Conservation (phyloP, 2,888 invertebrate species). For the Erebia ligea region DNA sequence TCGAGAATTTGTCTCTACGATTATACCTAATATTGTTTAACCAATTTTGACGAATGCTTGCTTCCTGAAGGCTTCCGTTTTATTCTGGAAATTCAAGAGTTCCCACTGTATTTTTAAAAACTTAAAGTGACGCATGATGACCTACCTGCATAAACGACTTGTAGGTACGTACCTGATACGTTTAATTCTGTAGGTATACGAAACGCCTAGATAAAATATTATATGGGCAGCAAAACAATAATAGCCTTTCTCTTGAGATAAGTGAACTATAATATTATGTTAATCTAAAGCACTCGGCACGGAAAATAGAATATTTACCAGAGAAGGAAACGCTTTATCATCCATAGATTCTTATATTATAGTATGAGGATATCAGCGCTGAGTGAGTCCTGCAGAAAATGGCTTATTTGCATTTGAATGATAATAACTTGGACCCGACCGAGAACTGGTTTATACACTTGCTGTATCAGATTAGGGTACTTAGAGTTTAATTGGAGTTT, state of each 20-base stretch:
- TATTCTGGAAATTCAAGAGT: no score
- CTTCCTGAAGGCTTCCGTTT: no score
- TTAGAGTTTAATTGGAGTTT: conserved; percentile 30
- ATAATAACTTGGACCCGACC: conserved; percentile 68
- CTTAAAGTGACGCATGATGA: no score
- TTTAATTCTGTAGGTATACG: no score
- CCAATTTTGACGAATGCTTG: no score
- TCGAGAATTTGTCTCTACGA: no score
- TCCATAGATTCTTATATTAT: conserved; percentile 53
- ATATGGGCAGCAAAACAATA: background rate
- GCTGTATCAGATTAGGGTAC: conserved; percentile 37
- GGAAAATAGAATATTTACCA: conserved; percentile 34
- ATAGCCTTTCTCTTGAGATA: conserved; percentile 11
- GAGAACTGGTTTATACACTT: conserved; percentile 51
- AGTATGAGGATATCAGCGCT: conserved; percentile 57
- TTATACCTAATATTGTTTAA: no score
- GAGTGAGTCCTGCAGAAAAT: conserved; percentile 64
- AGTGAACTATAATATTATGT: conserved; percentile 29
- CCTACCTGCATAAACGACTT: no score
- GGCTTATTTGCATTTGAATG: conserved; percentile 78
- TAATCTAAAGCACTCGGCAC: conserved; percentile 28
- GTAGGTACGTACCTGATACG: no score
- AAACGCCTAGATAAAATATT: no score
- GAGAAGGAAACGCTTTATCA: conserved; percentile 36
- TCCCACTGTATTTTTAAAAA: no score